Base-by-base conservation (phyloP, 2,113 vertebrate genomes). In the Psammodynastes pulverulentus region DNA sequence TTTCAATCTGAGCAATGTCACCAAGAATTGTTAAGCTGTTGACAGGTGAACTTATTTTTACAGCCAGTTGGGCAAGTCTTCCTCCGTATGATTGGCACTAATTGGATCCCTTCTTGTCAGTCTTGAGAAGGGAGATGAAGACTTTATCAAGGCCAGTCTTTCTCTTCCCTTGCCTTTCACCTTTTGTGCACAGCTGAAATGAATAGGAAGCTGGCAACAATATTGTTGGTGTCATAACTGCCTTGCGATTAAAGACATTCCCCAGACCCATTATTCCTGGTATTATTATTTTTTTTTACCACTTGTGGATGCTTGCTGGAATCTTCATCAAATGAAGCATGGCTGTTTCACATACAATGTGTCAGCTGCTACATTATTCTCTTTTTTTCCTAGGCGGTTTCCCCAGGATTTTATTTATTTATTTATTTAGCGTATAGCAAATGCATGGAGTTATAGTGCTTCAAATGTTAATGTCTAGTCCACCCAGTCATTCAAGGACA, bases 31-130 rank as follows among this genome's bases (percentile, higher is more conserved):
- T 49, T 58, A 48, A 49, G n/a, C 62, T 93, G 89, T 90, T 87
- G 86, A 91, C 92, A 93, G 56, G 43, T 53, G n/a, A 21, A 51
- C 56, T 79, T 58, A 87, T 90, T 90, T 84, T 88, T 86, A 29
- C 29, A 91, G 85, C 86, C 85, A 48, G 7, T 93, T 93, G 89
- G 85, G 43, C 29, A 34, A 48, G 23, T 79, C 89, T 88, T 21
- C 62, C n/a, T n/a, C 34, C 46, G 23, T 17, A 23, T 91, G 89
- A 93, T 88, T 88, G 86, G 86, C 92, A 91, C 86, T 91, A 90
- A 54, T 88, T 88, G 92, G 92, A 62, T 51, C 51, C 13, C 51
- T 58, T 93, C 85, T 88, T 91, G 89, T 79, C 85, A 93, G 86
- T 49, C 92, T 84, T 54, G 51, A 52, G 87, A 92, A 84, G 9